Base-by-base conservation (phyloP, 2,113 vertebrate genomes). In the Ptilorrhoa leucosticta region DNA sequence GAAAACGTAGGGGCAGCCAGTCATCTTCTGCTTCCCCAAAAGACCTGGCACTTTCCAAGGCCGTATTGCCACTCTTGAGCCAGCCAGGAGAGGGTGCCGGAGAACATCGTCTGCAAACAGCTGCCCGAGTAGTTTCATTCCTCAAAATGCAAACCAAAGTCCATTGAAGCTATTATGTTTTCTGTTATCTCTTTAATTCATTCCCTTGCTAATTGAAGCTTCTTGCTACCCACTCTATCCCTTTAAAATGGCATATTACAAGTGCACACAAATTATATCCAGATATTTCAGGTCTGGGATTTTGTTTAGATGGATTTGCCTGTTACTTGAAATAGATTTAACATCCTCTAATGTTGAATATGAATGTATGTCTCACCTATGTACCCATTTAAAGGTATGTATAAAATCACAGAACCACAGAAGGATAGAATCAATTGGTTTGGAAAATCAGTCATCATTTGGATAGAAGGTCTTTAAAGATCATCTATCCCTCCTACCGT, bases 1-100 rank as follows among this genome's bases (percentile, higher is more conserved):
- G 51, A 33, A 75, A 78, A 75, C 6, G 20, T 9, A 33, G 23
- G 10, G n/a, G 17, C 2, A 19, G 6, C 6, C 30, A 61, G n/a
- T n/a, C 24, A 23, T 5, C 12, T 8, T 21, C n/a, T 45, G 9
- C 16, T n/a, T 26, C 50, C 26, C 26, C 13, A 7, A n/a, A 66
- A 47, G 17, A 40, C 10, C 58, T 2, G 28, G 9, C 30, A 9
- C 40, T 45, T 86, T 30, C 15, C 31, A 40, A 65, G 60, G 51
- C 45, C 15, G 3, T 31, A 69, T 20, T 20, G 71, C 28, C 86
- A 23, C 70, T 68, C 65, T 61, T 16, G 70, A 79, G 50, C 47
- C 75, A 88, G 31, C 87, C 96, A 94, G 90, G 39, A 96, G 92
- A 94, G 92, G 94, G 90, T 90, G 66, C 58, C 23, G 44, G 51